Evolutionary conservation across 2,797 vertebrate species (phyloP).

Genomic region (Xiphophorus birchmanni): DNA sequence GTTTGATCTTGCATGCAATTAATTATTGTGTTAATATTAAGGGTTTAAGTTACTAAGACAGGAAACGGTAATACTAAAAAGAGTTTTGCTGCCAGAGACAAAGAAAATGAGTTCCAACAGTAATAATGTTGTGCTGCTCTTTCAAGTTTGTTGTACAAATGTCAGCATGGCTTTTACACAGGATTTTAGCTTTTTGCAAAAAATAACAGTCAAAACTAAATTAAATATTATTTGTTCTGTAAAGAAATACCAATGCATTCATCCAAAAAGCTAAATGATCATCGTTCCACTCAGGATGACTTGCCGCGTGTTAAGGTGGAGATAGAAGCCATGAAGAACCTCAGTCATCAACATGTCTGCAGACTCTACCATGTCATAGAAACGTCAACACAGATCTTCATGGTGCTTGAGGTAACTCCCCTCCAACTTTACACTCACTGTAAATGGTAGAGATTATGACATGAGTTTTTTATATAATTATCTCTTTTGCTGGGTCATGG

Average conservation of each 20-base stretch:
- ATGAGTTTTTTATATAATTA: not conserved
- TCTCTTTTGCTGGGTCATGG: not conserved
- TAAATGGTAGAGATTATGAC: not conserved
- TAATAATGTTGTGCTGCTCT: not conserved
- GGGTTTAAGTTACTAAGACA: not conserved
- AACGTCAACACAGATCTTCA: constrained; percentile 91
- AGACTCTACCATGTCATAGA: constrained; percentile 93
- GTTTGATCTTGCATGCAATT: not conserved
- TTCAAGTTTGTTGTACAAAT: not conserved
- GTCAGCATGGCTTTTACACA: not conserved
- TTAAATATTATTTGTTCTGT: not conserved
- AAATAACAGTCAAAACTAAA: not conserved
- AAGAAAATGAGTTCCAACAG: not conserved
- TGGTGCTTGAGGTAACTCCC: constrained; percentile 90
- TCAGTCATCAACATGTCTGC: constrained; percentile 94
- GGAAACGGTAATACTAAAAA: not conserved
- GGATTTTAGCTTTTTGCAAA: not conserved
- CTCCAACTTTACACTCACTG: not conserved
- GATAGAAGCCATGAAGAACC: constrained; percentile 94
- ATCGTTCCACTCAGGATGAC: constrained; percentile 81
- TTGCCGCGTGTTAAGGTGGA: constrained; percentile 92
- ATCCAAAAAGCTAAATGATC: not conserved
- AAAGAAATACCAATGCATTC: not conserved
- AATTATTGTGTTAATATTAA: not conserved
- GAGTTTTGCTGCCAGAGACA: not conserved